Evolutionary conservation across 2,797 vertebrate genomes (phyloP).

Genomic region (Pseudochirops cupreus): DNA sequence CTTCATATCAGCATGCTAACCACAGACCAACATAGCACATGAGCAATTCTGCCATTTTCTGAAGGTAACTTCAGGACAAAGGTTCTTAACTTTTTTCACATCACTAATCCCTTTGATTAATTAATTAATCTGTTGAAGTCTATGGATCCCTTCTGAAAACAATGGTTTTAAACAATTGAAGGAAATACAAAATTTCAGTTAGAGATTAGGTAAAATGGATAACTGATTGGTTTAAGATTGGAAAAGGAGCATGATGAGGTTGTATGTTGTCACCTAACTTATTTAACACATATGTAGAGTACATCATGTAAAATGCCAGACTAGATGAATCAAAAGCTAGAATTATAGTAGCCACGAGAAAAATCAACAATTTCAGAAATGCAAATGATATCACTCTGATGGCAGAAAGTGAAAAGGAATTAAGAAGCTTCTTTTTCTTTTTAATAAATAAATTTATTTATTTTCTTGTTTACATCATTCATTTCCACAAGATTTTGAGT

Average conservation of each 20-base stretch:
- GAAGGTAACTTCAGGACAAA: neutral
- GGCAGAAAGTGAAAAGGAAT: neutral
- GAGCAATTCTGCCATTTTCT: neutral
- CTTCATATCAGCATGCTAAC: neutral
- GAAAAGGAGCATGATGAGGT: neutral
- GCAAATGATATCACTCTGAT: neutral
- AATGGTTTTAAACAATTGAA: neutral
- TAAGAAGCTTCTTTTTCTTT: neutral
- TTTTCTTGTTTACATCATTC: too few relatives aligned
- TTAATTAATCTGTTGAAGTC: neutral
- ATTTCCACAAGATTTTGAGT: too few relatives aligned
- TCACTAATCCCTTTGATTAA: neutral
- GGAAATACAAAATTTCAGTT: neutral
- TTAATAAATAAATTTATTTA: too few relatives aligned
- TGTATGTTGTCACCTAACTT: neutral
- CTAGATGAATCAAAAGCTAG: neutral
- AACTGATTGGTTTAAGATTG: neutral
- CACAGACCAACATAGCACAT: neutral
- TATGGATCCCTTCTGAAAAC: neutral
- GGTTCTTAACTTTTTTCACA: neutral
- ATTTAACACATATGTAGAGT: neutral
- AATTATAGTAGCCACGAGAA: neutral
- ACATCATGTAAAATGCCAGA: neutral
- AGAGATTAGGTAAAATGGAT: neutral
- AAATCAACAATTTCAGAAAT: neutral